Conservation (phyloP, 2,113 vertebrate species). For the Hymenochirus boettgeri region DNA sequence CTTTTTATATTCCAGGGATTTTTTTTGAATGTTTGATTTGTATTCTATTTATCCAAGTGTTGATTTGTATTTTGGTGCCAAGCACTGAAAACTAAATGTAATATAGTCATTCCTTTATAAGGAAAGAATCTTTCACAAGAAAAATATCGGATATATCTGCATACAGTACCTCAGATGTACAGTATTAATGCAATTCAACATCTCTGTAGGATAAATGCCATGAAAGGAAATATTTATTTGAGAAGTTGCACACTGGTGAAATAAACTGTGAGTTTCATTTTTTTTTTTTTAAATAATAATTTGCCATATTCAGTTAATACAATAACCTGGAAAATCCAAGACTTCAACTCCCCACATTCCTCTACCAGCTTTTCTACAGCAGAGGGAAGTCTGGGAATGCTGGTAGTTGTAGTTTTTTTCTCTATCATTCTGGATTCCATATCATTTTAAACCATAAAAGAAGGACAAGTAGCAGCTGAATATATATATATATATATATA, state of each 20-base stretch:
- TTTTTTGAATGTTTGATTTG: conserved; percentile 23
- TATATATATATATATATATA: too few species aligned
- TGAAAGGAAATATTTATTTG: not conserved
- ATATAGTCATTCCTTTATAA: not conserved
- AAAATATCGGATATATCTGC: not conserved
- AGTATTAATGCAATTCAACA: not conserved
- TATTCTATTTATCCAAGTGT: not conserved
- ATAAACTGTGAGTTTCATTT: not conserved
- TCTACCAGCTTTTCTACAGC: too few species aligned
- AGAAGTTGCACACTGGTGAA: not conserved
- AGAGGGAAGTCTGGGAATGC: too few species aligned
- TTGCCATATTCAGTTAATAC: not conserved
- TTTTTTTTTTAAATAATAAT: not conserved
- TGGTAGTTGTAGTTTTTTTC: too few species aligned
- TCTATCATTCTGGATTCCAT: too few species aligned
- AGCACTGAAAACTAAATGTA: conserved; percentile 1
- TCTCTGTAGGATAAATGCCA: not conserved
- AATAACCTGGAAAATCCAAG: too few species aligned
- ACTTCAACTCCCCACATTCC: too few species aligned
- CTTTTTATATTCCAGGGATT: not conserved
- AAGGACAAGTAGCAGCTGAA: too few species aligned
- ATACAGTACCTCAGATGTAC: not conserved
- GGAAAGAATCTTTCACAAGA: not conserved
- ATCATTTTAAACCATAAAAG: too few species aligned
- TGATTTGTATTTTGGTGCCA: not conserved